Percentiles rank a stretch among this genome's conserved stretches.
These are phyloP conservation scores for Actinopyga echinites DNA, from an alignment of 53 echinoderm and acorn worm genomes.

Conservation along the genomic window DNA sequence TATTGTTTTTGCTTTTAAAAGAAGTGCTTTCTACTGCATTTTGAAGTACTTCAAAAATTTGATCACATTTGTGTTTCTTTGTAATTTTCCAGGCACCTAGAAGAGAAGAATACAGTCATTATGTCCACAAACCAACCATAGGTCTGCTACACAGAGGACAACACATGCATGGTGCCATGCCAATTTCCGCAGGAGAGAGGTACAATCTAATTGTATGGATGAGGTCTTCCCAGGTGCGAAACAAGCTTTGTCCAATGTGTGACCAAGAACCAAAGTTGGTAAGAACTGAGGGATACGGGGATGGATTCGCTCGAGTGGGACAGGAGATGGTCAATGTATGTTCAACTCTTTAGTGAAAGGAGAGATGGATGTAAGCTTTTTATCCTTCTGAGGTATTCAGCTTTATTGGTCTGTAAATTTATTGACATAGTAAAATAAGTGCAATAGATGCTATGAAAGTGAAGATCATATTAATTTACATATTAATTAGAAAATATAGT, in stretches of 20 bases:
- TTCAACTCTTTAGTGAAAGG: not conserved
- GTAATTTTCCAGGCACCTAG: constrained; percentile 4
- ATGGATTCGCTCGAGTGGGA: constrained; percentile 67
- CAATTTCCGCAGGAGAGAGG: constrained; percentile 78
- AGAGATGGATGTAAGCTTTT: no score
- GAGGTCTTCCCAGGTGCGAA: constrained; percentile 81
- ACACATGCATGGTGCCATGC: constrained; percentile 93
- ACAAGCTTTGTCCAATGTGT: constrained; percentile 89
- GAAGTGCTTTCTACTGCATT: no score
- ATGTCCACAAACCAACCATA: constrained; percentile 71
- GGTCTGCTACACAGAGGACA: constrained; percentile 93
- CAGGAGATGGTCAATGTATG: constrained; percentile 21
- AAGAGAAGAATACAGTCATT: constrained; percentile 55
- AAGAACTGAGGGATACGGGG: constrained; percentile 77
- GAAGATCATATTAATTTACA: no score
- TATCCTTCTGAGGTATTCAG: no score
- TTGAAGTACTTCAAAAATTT: no score
- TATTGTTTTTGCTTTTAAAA: no score
- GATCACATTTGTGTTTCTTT: no score
- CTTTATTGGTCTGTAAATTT: no score
- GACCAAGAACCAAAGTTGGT: constrained; percentile 73
- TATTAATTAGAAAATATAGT: no score
- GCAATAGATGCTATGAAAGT: not conserved
- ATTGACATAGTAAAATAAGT: no score
- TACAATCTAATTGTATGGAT: constrained; percentile 98